These are phyloP conservation scores for Synanthedon vespiformis DNA, from an alignment of 2,888 invertebrate species.

Conservation along the genomic window DNA sequence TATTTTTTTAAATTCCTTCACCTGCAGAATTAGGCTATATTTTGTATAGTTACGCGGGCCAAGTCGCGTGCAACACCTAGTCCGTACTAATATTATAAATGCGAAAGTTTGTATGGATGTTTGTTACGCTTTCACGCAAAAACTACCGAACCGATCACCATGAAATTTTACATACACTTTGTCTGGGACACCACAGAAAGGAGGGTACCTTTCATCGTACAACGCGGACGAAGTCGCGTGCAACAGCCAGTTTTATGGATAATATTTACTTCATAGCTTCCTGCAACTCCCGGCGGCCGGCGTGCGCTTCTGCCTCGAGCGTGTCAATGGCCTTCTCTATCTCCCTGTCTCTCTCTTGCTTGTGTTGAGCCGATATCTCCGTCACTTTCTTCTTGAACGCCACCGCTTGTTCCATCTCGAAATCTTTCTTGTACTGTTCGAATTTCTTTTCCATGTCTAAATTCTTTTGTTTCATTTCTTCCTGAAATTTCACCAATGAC, in stretches of 20 bases:
- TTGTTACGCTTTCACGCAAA: no score
- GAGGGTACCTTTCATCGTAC: no score
- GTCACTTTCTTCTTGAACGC: conserved; percentile 75
- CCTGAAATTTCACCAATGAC: conserved; percentile 18
- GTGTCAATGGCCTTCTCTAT: conserved; percentile 80
- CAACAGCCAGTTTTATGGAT: background rate
- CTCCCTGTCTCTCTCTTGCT: conserved; percentile 81
- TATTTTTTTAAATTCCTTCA: no score
- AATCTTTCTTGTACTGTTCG: conserved; percentile 74
- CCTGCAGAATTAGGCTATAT: no score
- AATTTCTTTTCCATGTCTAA: conserved; percentile 73
- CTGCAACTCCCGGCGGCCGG: conserved; percentile 71
- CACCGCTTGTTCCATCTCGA: conserved; percentile 71
- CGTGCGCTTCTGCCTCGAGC: conserved; percentile 75
- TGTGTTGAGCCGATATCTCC: conserved; percentile 76
- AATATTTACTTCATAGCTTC: conserved; percentile 58
- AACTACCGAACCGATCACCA: no score
- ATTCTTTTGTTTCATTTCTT: conserved; percentile 65
- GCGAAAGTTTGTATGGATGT: no score
- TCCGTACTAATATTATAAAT: no score
- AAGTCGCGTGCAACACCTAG: no score
- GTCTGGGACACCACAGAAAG: no score
- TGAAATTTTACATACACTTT: no score
- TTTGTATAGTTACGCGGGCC: no score
- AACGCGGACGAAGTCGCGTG: no score